Conservation (phyloP, 1,140 invertebrate species). For the Drosophila virilis region DNA sequence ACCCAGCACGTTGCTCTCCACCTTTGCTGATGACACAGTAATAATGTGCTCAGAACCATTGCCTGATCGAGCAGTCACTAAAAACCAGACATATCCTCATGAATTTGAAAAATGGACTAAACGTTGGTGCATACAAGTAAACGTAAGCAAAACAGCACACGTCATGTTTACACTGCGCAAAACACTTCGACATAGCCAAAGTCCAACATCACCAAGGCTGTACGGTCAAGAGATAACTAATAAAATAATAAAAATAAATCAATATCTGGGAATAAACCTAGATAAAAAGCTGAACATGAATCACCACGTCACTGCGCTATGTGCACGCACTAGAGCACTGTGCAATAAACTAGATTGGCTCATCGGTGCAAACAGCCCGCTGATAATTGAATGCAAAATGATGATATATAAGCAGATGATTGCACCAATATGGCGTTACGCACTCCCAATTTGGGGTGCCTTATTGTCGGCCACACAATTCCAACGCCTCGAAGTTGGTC, state of each 20-base stretch:
- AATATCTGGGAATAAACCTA: neutral
- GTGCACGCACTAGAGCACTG: neutral
- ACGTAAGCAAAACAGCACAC: constrained; percentile 9
- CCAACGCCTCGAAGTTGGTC: neutral
- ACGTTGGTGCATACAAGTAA: neutral
- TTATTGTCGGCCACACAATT: neutral
- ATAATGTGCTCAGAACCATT: neutral
- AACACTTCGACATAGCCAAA: too few species aligned
- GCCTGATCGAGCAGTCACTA: neutral
- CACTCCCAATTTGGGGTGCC: too few species aligned
- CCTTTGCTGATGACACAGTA: constrained; percentile 29
- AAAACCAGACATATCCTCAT: neutral
- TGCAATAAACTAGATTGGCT: neutral
- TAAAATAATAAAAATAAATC: too few species aligned
- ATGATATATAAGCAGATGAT: too few species aligned
- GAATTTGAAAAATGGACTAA: neutral
- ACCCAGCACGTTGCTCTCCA: constrained; percentile 2
- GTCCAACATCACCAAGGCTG: neutral
- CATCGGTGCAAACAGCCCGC: neutral
- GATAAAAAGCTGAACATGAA: neutral
- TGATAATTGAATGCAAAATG: too few species aligned
- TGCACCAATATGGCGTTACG: too few species aligned
- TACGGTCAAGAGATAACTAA: neutral
- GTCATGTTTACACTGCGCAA: neutral
- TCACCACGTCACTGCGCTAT: neutral